phyloP scores from a whole-genome alignment of 2,888 invertebrate genomes.

The Eilema caniola region DNA sequence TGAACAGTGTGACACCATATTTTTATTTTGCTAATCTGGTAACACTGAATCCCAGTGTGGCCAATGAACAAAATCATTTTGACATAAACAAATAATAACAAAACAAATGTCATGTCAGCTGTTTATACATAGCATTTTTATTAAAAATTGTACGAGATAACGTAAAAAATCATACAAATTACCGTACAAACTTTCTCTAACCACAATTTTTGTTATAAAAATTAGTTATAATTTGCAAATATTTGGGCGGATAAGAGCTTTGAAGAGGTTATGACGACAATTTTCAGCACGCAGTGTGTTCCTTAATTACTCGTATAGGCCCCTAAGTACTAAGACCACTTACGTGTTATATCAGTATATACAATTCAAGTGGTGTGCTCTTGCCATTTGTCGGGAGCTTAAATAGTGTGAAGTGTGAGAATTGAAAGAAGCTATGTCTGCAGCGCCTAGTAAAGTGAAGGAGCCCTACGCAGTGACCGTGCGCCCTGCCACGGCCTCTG shows the following conservation, averaged over 20 bases:
- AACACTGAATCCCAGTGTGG: neutral
- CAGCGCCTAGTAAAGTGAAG: neutral
- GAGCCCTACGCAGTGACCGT: slow-evolving; percentile 43
- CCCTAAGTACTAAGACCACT: neutral
- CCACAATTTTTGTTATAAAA: no score
- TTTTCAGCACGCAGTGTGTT: neutral
- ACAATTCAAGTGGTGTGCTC: neutral
- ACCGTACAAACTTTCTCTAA: no score
- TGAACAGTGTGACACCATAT: no score
- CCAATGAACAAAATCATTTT: neutral
- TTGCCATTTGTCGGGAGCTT: neutral
- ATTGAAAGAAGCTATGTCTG: neutral
- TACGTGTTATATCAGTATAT: neutral
- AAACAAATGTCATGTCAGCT: no score
- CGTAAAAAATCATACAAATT: no score
- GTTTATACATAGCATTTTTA: no score
- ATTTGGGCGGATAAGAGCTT: neutral
- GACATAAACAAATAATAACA: no score
- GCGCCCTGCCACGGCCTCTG: slow-evolving; percentile 62
- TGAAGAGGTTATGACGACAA: neutral
- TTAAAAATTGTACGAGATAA: no score
- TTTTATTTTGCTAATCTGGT: neutral
- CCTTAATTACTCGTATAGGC: neutral
- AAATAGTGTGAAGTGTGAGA: neutral
- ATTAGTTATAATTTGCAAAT: neutral